phyloP scores from a whole-genome alignment of 30 jellyfish, hydroid and myxozoan genomes.

The Turritopsis rubra region DNA sequence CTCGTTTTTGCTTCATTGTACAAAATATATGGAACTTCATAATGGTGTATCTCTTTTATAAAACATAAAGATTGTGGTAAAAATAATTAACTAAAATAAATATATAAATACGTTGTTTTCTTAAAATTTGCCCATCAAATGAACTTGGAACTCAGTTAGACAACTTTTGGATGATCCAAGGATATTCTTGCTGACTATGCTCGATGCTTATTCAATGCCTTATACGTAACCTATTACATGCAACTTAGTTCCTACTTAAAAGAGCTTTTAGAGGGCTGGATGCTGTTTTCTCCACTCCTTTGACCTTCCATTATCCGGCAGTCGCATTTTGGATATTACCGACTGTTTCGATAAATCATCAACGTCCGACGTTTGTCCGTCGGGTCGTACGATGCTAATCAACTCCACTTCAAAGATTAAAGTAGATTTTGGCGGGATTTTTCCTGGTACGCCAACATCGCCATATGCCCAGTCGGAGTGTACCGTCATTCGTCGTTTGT shows the following conservation, averaged over 20 bases:
- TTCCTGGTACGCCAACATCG: slow-evolving; percentile 13
- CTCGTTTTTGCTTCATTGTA: too few species aligned
- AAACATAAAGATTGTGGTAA: too few species aligned
- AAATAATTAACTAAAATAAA: too few species aligned
- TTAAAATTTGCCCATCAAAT: too few species aligned
- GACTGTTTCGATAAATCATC: slow-evolving; percentile 14
- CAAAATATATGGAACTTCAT: too few species aligned
- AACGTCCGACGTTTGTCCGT: slow-evolving; percentile 15
- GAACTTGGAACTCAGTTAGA: too few species aligned
- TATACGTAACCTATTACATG: not conserved
- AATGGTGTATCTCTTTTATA: too few species aligned
- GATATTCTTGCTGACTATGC: too few species aligned
- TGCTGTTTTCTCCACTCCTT: slow-evolving; percentile 35
- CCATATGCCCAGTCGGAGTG: slow-evolving; percentile 27
- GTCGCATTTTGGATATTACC: not conserved
- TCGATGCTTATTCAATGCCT: not conserved
- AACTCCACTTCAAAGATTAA: slow-evolving; percentile 22
- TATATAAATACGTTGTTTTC: too few species aligned
- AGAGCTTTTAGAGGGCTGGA: slow-evolving; percentile 16
- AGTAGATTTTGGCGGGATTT: slow-evolving; percentile 17
- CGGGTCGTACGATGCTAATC: slow-evolving; percentile 12
- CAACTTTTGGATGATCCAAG: too few species aligned
- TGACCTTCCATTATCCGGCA: not conserved
- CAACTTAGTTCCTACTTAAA: not conserved
- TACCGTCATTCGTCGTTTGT: slow-evolving; percentile 18